These are phyloP conservation scores for Rhipidura dahli DNA, from an alignment of 2,113 vertebrate species.

Conservation along the genomic window DNA sequence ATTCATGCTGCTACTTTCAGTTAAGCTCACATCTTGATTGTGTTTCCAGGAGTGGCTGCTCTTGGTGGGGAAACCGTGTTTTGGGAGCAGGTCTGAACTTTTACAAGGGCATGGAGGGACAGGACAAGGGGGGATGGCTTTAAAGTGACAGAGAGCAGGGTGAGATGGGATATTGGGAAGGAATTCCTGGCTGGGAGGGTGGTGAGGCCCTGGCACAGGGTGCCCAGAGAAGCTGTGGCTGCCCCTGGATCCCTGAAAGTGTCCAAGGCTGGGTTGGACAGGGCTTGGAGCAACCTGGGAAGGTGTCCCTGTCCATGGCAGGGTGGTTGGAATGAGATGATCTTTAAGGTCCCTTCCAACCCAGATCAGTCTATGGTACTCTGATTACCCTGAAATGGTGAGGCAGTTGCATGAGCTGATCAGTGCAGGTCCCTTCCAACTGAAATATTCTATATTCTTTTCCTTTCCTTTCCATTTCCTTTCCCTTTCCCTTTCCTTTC, in stretches of 20 bases:
- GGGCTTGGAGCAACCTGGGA: background rate
- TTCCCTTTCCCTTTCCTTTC: too few relatives aligned
- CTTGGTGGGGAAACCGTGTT: background rate
- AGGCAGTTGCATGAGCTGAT: background rate
- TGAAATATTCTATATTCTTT: background rate
- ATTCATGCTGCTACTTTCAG: background rate
- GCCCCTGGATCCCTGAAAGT: background rate
- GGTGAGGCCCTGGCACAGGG: fast-evolving
- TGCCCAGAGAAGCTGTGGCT: background rate
- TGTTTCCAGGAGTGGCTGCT: background rate
- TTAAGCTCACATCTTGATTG: background rate
- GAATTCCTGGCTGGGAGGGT: background rate
- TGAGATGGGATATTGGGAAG: background rate
- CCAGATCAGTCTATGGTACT: background rate
- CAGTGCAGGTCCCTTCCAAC: background rate
- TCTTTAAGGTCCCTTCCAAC: background rate
- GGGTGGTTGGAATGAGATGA: background rate
- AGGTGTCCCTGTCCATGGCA: background rate
- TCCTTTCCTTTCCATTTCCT: background rate
- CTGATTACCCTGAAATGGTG: background rate
- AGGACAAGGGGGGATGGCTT: background rate
- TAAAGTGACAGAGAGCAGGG: background rate
- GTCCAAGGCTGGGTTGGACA: fast-evolving
- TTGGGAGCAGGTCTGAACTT: background rate
- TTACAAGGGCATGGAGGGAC: background rate